Evolutionary conservation across 2,113 vertebrate species (phyloP).

Genomic region (Ptychochromis oligacanthus): DNA sequence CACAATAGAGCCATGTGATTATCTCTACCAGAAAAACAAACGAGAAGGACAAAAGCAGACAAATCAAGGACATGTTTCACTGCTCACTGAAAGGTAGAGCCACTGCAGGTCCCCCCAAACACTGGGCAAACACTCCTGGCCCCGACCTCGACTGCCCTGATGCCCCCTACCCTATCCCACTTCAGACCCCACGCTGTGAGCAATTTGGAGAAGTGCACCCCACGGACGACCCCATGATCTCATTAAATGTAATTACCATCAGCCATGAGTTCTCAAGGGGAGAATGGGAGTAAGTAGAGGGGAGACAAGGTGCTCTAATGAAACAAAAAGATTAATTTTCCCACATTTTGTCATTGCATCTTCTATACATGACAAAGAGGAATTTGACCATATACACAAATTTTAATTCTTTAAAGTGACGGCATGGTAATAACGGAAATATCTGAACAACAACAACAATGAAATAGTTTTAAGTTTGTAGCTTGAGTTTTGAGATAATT

Average conservation of each 20-base stretch:
- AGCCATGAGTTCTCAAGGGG: conserved; percentile 58
- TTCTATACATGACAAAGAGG: background rate
- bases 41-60: conserved; percentile 60
- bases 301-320: conserved; percentile 5
- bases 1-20: conserved; percentile 65
- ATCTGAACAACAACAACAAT: background rate
- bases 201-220: conserved; percentile 76
- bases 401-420: background rate
- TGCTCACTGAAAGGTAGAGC: conserved; percentile 48
- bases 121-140: conserved; percentile 53
- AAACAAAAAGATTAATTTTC: background rate
- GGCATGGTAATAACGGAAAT: background rate
- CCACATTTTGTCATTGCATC: background rate
- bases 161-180: conserved; percentile 46
- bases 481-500: background rate
- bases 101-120: conserved; percentile 34
- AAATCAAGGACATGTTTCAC: conserved; percentile 59
- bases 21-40: conserved; percentile 70
- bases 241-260: conserved; percentile 82
- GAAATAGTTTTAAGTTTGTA: background rate
- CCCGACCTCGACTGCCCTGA: conserved; percentile 27
- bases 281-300: background rate
- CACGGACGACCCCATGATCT: conserved; percentile 74
- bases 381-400: background rate
- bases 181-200: conserved; percentile 73